Evolutionary conservation across 2,888 invertebrate genomes (phyloP).

Genomic region (Schizotus pectinicornis): DNA sequence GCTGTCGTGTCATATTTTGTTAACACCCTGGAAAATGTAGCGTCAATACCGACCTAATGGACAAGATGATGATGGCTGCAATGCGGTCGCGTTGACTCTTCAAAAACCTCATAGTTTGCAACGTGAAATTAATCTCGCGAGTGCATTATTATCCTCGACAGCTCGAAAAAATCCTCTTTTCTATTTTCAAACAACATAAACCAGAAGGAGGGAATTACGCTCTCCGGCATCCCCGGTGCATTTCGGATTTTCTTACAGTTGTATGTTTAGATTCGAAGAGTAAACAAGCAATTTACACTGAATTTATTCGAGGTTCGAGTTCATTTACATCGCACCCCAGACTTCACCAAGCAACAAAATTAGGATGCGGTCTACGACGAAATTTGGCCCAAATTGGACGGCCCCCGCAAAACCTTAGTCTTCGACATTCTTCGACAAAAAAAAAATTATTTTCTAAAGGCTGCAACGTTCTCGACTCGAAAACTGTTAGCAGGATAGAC

Average conservation of each 20-base stretch:
- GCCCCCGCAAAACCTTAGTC: too few relatives aligned
- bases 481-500: too few relatives aligned
- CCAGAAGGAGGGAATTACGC: slow-evolving; percentile 4
- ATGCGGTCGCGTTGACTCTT: too few relatives aligned
- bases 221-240: slow-evolving; percentile 6
- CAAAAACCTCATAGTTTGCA: too few relatives aligned
- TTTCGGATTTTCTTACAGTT: slow-evolving; percentile 14
- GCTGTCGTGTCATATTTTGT: too few relatives aligned
- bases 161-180: slow-evolving; percentile 4
- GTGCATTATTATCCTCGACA: slow-evolving; percentile 9
- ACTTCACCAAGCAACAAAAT: not conserved
- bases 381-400: too few relatives aligned
- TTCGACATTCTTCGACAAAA: too few relatives aligned
- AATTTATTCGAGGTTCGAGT: slow-evolving; percentile 17
- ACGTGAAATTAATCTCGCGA: slow-evolving; percentile 18
- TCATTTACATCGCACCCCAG: slow-evolving; percentile 21
- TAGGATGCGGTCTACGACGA: not conserved
- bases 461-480: too few relatives aligned
- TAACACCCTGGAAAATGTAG: too few relatives aligned
- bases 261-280: slow-evolving; percentile 23
- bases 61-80: too few relatives aligned
- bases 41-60: too few relatives aligned
- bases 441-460: too few relatives aligned
- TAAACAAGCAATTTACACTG: slow-evolving; percentile 26
- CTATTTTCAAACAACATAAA: slow-evolving; percentile 9